Conservation (phyloP, 2,888 invertebrate genomes). For the Steinernema scapterisci region DNA sequence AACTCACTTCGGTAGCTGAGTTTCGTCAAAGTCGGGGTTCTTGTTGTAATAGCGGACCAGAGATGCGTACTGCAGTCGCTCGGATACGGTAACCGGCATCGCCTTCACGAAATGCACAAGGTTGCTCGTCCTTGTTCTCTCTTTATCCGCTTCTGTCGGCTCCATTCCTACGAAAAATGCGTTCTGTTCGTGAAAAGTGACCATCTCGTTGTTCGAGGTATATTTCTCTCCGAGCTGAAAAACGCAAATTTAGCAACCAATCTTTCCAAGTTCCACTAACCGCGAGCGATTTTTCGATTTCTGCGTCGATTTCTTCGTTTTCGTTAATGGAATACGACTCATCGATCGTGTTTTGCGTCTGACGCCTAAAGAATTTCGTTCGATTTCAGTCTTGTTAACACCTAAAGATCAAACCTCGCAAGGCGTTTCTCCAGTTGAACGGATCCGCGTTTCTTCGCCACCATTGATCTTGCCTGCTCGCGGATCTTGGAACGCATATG, state of each 20-base stretch:
- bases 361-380: background rate
- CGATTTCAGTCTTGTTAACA: background rate
- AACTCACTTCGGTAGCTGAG: background rate
- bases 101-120: slow-evolving; percentile 13
- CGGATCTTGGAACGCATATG: slow-evolving; percentile 44
- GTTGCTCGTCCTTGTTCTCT: background rate
- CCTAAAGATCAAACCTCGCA: background rate
- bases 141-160: background rate
- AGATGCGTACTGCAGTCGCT: background rate
- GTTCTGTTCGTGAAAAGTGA: background rate
- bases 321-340: background rate
- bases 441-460: slow-evolving; percentile 56
- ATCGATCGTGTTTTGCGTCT: background rate
- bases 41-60: background rate
- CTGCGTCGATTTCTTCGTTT: slow-evolving; percentile 1
- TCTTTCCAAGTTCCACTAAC: background rate
- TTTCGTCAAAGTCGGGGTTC: background rate
- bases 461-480: slow-evolving; percentile 46
- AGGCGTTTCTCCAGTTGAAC: slow-evolving; percentile 53
- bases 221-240: slow-evolving; percentile 15
- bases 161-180: background rate
- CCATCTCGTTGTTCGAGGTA: background rate
- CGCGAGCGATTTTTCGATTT: background rate
- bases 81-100: background rate
- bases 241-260: background rate